Evolutionary conservation across 2,113 vertebrate species (phyloP), one percentile per base, ranked within the genome.

Genomic region (Hemiscyllium ocellatum): DNA sequence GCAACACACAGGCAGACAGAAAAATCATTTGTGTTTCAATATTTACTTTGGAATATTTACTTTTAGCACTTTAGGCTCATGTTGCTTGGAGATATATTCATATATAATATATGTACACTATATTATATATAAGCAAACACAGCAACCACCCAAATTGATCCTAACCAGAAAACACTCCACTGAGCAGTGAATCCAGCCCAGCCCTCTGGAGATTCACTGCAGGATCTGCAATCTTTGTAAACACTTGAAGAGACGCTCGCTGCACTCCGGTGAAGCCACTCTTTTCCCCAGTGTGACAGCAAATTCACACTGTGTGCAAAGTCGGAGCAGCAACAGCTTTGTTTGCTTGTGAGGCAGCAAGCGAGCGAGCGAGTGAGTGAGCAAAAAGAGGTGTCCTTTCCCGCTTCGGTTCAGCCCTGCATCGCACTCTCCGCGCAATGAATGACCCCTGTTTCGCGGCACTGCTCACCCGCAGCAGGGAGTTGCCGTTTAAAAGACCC

Each of bases 1-100:
- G 22, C 24, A 8, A 56, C 50, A 29, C 22, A 89, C 12, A 61
- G 33, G 4, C 80, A 42, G 47, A n/a, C 52, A 52, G 5, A 87
- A 22, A 87, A 13, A 42, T 83, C 80, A 83, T 83, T 47, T 42
- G 37, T 83, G 37, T 83, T 83, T 29, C 86, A 89, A 4, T 65
- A 65, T 65, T 91, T 66, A 66, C 56, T 93, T 93, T 93, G 89
- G 89, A 93, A 93, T 66, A 37, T 66, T 93, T 93, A 93, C 89
- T 66, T 90, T 65, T 6, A 90, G 87, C 52, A 65, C 56, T 90
- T 93, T 22, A 68, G 89, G 61, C 89, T 93, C 89, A 66, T 37
- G 61, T 66, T 8, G n/a, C 17, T 66, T 66, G 37, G 52, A 90
- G 10, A 90, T 56, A 52, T 24, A 89, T 50, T 0, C 56, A 90